These are phyloP conservation scores for Chloropsis hardwickii DNA, from an alignment of 2,113 vertebrate genomes.

Conservation along the genomic window DNA sequence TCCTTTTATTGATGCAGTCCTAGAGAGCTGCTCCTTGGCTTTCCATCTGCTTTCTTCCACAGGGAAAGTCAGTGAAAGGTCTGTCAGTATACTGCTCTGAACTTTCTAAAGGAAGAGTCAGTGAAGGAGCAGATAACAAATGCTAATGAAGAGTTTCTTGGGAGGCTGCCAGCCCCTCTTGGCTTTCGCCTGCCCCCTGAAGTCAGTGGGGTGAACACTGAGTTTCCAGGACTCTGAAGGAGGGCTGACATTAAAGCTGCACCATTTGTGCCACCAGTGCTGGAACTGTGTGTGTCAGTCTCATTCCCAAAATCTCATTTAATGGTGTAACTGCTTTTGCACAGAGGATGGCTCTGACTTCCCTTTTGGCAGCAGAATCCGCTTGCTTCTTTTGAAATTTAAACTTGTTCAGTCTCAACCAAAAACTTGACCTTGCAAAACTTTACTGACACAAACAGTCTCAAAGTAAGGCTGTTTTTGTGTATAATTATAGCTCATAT, in stretches of 20 bases:
- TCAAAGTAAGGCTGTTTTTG: neutral
- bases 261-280: neutral
- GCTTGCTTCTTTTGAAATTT: neutral
- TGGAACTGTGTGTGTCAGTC: neutral
- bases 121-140: neutral
- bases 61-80: neutral
- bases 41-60: neutral
- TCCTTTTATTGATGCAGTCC: neutral
- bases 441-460: neutral
- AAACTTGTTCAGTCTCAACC: neutral
- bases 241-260: neutral
- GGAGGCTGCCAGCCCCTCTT: neutral
- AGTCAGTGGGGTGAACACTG: neutral
- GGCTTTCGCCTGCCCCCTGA: neutral
- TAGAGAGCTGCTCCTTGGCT: neutral
- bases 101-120: constrained; percentile 11
- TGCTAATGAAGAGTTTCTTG: neutral
- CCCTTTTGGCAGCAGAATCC: neutral
- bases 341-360: neutral
- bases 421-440: neutral
- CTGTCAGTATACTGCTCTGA: neutral
- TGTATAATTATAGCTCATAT: neutral
- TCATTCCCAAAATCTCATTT: neutral
- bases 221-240: neutral
- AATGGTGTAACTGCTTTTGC: neutral